A percentile compares a stretch with the other conserved stretches of the same genome.
phyloP scores from a whole-genome alignment of 2,797 vertebrate species.

The Galago senegalensis region DNA sequence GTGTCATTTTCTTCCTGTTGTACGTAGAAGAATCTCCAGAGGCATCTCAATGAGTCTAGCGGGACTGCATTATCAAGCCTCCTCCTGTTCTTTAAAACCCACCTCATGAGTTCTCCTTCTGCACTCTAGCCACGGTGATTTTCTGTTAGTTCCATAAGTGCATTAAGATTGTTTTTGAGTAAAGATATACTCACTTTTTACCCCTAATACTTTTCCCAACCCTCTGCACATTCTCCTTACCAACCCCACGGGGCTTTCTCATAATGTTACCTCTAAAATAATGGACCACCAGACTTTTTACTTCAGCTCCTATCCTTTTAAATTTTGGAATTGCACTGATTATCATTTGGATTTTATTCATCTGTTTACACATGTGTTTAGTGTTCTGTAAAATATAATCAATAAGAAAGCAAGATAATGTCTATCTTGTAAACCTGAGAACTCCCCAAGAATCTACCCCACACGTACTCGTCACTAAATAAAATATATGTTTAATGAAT shows the following conservation, averaged over 20 bases:
- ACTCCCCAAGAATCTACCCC: background rate
- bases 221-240: background rate
- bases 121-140: background rate
- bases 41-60: background rate
- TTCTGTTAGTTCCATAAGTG: background rate
- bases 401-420: background rate
- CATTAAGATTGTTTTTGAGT: constrained; percentile 37
- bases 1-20: background rate
- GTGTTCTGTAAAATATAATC: constrained; percentile 8
- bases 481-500: constrained; percentile 18
- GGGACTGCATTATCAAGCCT: fast-evolving
- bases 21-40: background rate
- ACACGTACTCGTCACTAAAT: background rate
- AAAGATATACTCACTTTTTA: background rate
- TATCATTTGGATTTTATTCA: constrained; percentile 4
- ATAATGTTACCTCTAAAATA: background rate
- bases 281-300: background rate
- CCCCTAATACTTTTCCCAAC: background rate
- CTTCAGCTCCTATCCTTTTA: background rate
- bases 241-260: background rate
- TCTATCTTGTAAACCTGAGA: background rate
- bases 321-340: background rate
- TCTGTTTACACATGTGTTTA: background rate
- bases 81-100: background rate
- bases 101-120: background rate